These are phyloP conservation scores for Osedax fenrisi DNA, from an alignment of 2,888 invertebrate genomes.

Conservation along the genomic window DNA sequence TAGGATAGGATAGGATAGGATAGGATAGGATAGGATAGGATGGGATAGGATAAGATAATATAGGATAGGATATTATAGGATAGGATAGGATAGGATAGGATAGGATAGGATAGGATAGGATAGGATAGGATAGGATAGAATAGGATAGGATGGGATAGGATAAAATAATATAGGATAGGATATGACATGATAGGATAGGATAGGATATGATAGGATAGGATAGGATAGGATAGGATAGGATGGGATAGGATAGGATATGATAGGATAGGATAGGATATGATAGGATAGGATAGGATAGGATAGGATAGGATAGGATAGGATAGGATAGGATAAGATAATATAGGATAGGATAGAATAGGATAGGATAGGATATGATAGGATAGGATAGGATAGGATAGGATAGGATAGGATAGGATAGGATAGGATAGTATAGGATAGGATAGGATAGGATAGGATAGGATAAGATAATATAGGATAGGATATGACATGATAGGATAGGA, in stretches of 20 bases:
- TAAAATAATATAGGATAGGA: slow-evolving; percentile 15
- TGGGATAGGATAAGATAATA: slow-evolving; percentile 11
- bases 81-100: slow-evolving; percentile 28
- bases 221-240: too few relatives aligned
- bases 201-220: slow-evolving; percentile 23
- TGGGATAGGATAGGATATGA: too few relatives aligned
- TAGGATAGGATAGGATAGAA: slow-evolving; percentile 28
- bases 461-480: not conserved
- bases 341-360: too few relatives aligned
- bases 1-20: slow-evolving; percentile 29
- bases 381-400: not conserved
- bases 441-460: too few relatives aligned
- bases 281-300: slow-evolving; percentile 11
- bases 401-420: not conserved
- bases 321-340: not conserved
- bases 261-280: too few relatives aligned
- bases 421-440: too few relatives aligned
- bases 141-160: slow-evolving; percentile 20
- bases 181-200: slow-evolving; percentile 25
- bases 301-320: not conserved
- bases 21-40: slow-evolving; percentile 26
- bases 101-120: slow-evolving; percentile 21
- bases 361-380: too few relatives aligned
- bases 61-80: slow-evolving; percentile 22
- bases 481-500: slow-evolving; percentile 21